A percentile compares a stretch with the other conserved stretches of the same genome.
These are phyloP conservation scores for Myotis brandtii DNA, from an alignment of 2,113 vertebrate genomes.

Conservation along the genomic window DNA sequence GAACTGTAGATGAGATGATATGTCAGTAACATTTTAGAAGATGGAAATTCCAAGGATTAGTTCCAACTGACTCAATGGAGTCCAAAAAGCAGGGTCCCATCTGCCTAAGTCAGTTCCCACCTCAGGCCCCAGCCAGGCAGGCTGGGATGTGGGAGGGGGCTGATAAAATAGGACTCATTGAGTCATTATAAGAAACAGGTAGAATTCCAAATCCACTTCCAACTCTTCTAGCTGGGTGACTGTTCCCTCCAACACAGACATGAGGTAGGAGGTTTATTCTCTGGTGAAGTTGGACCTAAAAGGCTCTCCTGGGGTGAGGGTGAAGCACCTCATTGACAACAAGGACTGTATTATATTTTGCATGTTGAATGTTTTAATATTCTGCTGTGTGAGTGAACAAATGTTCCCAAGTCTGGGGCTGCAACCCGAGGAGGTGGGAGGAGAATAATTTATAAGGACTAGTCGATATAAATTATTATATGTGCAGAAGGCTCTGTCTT, in stretches of 20 bases:
- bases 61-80: not conserved
- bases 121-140: not conserved
- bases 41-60: not conserved
- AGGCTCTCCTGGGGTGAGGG: not conserved
- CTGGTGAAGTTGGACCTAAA: not conserved
- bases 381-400: not conserved
- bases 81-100: not conserved
- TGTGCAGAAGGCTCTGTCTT: not conserved
- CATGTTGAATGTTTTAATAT: not conserved
- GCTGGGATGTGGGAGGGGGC: not conserved
- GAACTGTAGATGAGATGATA: not conserved
- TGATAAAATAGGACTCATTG: not conserved
- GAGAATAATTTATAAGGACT: not conserved
- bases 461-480: not conserved
- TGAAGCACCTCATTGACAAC: not conserved
- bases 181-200: not conserved
- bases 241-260: not conserved
- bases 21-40: not conserved
- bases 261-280: not conserved
- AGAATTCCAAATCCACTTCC: not conserved
- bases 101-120: not conserved
- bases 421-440: too few species aligned
- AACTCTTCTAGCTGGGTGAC: not conserved
- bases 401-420: not conserved
- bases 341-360: not conserved